These are phyloP conservation scores for Microctonus hyperodae DNA, from an alignment of 2,888 invertebrate species.

Conservation along the genomic window DNA sequence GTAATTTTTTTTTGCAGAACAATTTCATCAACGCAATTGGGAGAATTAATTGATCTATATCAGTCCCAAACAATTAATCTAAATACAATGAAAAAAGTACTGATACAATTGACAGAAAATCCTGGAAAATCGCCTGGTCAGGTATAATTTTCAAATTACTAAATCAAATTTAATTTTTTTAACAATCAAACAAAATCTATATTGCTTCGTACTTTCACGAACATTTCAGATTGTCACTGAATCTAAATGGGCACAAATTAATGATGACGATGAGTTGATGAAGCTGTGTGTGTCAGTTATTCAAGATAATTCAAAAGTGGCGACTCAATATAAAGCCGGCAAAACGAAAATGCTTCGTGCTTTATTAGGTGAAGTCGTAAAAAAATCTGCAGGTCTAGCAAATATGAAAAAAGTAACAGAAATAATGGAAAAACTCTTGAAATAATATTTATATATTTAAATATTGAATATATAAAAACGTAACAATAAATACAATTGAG, in stretches of 20 bases:
- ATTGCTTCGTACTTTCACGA: slow-evolving; percentile 7
- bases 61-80: slow-evolving; percentile 70
- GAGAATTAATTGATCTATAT: slow-evolving; percentile 71
- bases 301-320: slow-evolving; percentile 72
- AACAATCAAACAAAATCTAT: neutral
- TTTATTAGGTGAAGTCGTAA: slow-evolving; percentile 70
- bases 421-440: slow-evolving; percentile 71
- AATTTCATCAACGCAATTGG: slow-evolving; percentile 66
- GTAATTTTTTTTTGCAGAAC: slow-evolving; percentile 57
- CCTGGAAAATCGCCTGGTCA: slow-evolving; percentile 61
- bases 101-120: slow-evolving; percentile 64
- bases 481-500: neutral
- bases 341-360: slow-evolving; percentile 75
- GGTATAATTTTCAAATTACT: slow-evolving; percentile 52
- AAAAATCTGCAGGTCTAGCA: slow-evolving; percentile 69
- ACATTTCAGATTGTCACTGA: slow-evolving; percentile 67
- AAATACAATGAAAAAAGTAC: slow-evolving; percentile 66
- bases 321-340: slow-evolving; percentile 72
- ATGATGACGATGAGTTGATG: slow-evolving; percentile 68
- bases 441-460: slow-evolving; percentile 23
- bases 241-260: slow-evolving; percentile 73
- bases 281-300: slow-evolving; percentile 71
- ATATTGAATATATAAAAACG: neutral
- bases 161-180: slow-evolving; percentile 10
- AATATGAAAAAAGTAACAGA: slow-evolving; percentile 72